Evolutionary conservation across 1,140 invertebrate species (phyloP), one percentile per base, ranked within the genome.

Genomic region (Octopus sinensis): DNA sequence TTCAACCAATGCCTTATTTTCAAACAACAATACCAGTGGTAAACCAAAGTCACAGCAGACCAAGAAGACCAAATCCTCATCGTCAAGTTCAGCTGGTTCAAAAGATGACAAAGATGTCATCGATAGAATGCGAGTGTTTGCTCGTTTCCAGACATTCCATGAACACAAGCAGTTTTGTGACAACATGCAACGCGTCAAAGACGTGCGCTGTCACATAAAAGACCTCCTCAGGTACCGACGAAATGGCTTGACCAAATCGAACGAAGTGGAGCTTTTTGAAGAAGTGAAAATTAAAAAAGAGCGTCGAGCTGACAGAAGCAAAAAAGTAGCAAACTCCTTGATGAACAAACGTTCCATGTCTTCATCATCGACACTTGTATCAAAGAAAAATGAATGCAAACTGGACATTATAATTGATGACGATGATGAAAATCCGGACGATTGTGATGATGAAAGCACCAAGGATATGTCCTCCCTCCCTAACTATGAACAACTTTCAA

Each of bases 91-190:
- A n/a, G 9, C 52, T 51, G 79, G 54, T 30, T 79, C 80, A 54
- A 76, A 82, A 79, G 68, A 79, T 84, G 84, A 53, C 80, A 91
- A 89, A 81, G 88, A 90, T n/a, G 79, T 91, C 17, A 83, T 88
- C 56, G 95, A 97, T 82, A 94, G 94, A 62, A 93, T 96, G 88
- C 92, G 94, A 43, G 93, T 94, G 76, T 95, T 96, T 87, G 94
- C 95, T n/a, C 96, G 96, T 88, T 96, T 97, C 91, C 94, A 95
- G 85, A 95, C 95, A 0, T 93, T 94, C 23, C 92, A 93, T 80
- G 96, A 97, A 90, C 94, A 96, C 85, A 93, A 95, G 82, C 93
- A 94, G 81, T 93, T 96, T 77, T 90, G 95, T 52, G 92, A 88
- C 53, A 95, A 94, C 82, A 88, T 97, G 78, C 94, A 95, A 90